phyloP scores from a whole-genome alignment of 1,140 invertebrate genomes.

The Panagrolaimus sp. region DNA sequence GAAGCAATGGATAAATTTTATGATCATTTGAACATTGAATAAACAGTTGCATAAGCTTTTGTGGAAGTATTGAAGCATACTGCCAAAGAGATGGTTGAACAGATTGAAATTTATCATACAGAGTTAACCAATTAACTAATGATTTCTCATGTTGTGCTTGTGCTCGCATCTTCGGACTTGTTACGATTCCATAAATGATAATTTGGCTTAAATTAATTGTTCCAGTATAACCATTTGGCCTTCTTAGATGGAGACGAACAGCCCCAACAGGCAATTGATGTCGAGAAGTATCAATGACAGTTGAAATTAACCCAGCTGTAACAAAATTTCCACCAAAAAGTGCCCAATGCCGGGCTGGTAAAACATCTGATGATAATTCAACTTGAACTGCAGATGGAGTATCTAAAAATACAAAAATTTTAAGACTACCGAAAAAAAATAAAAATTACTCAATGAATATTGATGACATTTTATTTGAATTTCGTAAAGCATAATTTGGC shows the following conservation, averaged over 20 bases:
- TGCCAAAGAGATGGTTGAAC: not conserved
- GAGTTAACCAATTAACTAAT: not conserved
- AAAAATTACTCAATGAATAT: not conserved
- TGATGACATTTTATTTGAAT: constrained; percentile 1
- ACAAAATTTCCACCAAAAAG: not conserved
- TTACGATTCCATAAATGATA: not conserved
- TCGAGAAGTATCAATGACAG: not conserved
- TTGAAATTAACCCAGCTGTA: not conserved
- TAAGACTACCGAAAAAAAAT: not conserved
- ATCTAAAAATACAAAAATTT: not conserved
- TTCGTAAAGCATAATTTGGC: not conserved
- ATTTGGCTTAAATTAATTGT: constrained; percentile 2
- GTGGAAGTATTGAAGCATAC: not conserved
- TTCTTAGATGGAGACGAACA: not conserved
- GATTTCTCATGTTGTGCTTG: not conserved
- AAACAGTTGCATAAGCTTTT: not conserved
- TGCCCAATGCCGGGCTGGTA: not conserved
- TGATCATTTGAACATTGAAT: not conserved
- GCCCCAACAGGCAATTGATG: not conserved
- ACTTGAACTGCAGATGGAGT: not conserved
- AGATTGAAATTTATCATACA: constrained; percentile 2
- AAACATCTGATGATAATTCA: constrained; percentile 8
- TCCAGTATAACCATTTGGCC: not conserved
- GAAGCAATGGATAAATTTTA: not conserved
- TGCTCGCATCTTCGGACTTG: not conserved